Evolutionary conservation across 2,797 vertebrate species (phyloP).

Genomic region (Capromys pilorides): DNA sequence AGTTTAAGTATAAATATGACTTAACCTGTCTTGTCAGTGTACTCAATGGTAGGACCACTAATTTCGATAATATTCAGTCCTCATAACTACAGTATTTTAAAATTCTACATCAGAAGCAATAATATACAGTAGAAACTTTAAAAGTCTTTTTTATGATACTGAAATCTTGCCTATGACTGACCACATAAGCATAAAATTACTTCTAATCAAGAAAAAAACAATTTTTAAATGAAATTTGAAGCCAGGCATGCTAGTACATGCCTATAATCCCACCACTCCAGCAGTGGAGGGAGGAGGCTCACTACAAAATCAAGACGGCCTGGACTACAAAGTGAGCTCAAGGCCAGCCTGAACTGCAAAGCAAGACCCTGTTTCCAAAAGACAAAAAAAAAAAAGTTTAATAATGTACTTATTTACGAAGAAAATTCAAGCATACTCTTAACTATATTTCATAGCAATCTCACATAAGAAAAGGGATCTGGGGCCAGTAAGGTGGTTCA

Average conservation of each 20-base stretch:
- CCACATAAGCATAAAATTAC: slow-evolving; percentile 35
- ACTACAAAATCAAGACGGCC: not conserved
- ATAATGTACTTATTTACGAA: slow-evolving; percentile 5
- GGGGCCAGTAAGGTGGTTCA: no score
- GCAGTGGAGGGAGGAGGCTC: not conserved
- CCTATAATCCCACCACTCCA: not conserved
- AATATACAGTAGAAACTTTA: slow-evolving; percentile 20
- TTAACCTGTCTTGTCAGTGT: not conserved
- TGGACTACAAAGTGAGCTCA: not conserved
- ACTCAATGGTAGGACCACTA: not conserved
- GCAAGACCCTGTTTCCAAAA: not conserved
- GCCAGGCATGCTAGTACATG: not conserved
- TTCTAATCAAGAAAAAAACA: slow-evolving; percentile 35
- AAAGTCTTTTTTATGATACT: slow-evolving; percentile 7
- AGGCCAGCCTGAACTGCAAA: no score
- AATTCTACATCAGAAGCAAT: not conserved
- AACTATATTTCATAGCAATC: not conserved
- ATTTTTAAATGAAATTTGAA: slow-evolving; percentile 21
- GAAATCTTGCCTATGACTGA: not conserved
- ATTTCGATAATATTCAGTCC: slow-evolving; percentile 1
- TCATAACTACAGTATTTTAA: slow-evolving; percentile 17
- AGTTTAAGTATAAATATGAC: slow-evolving; percentile 33
- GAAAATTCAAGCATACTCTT: slow-evolving; percentile 10
- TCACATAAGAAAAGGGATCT: slow-evolving; percentile 26
- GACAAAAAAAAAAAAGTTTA: no score